phyloP scores from a whole-genome alignment of 64 coral and sea anemone genomes.

The Catalaphyllia jardinei region DNA sequence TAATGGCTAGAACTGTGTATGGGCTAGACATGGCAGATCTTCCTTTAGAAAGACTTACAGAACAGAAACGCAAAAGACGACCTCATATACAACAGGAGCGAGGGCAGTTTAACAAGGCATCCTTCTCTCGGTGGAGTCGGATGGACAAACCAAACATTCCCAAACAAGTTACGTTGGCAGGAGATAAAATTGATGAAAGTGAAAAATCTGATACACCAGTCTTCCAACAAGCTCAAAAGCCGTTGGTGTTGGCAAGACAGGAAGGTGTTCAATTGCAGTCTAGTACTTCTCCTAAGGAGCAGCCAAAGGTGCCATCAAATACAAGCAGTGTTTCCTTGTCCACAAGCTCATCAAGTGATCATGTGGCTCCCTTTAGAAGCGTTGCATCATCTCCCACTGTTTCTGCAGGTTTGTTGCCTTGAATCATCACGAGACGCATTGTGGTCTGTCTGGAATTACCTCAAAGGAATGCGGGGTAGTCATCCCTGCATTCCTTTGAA shows the following conservation, averaged over 20 bases:
- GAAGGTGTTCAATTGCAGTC: neutral
- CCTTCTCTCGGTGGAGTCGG: constrained; percentile 82
- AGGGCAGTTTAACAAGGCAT: constrained; percentile 57
- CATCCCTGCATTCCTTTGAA: too few species aligned
- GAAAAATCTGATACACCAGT: neutral
- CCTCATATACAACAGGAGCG: constrained; percentile 36
- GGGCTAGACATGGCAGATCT: constrained; percentile 84
- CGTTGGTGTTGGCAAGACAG: neutral
- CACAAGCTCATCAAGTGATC: neutral
- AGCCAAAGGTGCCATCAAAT: neutral
- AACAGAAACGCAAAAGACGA: constrained; percentile 89
- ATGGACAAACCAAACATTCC: constrained; percentile 46
- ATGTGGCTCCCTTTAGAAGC: neutral
- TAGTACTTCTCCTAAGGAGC: neutral
- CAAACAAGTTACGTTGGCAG: neutral
- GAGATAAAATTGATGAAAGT: neutral
- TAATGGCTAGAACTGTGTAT: constrained; percentile 88
- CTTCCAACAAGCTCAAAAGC: neutral
- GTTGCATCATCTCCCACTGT: constrained; percentile 34
- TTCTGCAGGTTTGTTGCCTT: constrained; percentile 67
- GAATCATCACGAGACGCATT: too few species aligned
- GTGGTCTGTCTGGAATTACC: too few species aligned
- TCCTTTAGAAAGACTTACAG: constrained; percentile 88
- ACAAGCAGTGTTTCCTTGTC: constrained; percentile 7
- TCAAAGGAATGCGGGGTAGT: too few species aligned